phyloP scores from a whole-genome alignment of 1,140 invertebrate genomes.

The Drosophila mauritiana region DNA sequence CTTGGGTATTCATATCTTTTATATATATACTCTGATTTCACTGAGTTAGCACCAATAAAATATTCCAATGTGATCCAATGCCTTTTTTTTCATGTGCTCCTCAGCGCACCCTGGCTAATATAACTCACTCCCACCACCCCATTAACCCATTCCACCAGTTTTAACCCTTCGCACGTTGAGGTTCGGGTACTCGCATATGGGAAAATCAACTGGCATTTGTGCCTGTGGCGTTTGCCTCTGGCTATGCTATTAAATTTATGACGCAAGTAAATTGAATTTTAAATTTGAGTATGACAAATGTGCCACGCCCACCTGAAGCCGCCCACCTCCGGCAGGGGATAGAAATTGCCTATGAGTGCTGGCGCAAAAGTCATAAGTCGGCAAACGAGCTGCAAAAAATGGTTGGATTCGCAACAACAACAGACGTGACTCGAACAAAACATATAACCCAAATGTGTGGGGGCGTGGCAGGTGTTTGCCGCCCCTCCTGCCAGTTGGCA shows the following conservation, averaged over 20 bases:
- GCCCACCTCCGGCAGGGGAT: slow-evolving; percentile 35
- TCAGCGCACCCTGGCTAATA: slow-evolving; percentile 21
- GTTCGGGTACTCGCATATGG: slow-evolving; percentile 22
- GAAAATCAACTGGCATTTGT: slow-evolving; percentile 64
- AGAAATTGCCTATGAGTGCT: slow-evolving; percentile 72
- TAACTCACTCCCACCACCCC: not conserved
- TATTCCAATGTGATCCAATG: slow-evolving; percentile 28
- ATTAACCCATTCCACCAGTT: not conserved
- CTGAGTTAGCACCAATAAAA: slow-evolving; percentile 31
- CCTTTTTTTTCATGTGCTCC: slow-evolving; percentile 6
- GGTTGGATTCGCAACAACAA: slow-evolving; percentile 30
- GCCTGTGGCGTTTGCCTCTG: slow-evolving; percentile 23
- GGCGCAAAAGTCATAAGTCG: slow-evolving; percentile 78
- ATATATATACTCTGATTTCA: slow-evolving; percentile 34
- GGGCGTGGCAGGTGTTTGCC: slow-evolving; percentile 44
- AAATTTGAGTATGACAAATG: slow-evolving; percentile 83
- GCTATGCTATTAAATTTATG: slow-evolving; percentile 79
- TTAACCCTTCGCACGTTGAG: slow-evolving; percentile 30
- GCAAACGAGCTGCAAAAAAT: slow-evolving; percentile 21
- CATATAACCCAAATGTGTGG: slow-evolving; percentile 55
- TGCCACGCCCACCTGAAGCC: slow-evolving; percentile 44
- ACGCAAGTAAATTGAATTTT: slow-evolving; percentile 83
- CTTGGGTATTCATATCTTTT: not conserved
- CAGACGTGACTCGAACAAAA: slow-evolving; percentile 70
- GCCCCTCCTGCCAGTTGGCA: slow-evolving; percentile 30